These are phyloP conservation scores for Recurvirostra avosetta DNA, from an alignment of 2,113 vertebrate genomes.

Conservation along the genomic window DNA sequence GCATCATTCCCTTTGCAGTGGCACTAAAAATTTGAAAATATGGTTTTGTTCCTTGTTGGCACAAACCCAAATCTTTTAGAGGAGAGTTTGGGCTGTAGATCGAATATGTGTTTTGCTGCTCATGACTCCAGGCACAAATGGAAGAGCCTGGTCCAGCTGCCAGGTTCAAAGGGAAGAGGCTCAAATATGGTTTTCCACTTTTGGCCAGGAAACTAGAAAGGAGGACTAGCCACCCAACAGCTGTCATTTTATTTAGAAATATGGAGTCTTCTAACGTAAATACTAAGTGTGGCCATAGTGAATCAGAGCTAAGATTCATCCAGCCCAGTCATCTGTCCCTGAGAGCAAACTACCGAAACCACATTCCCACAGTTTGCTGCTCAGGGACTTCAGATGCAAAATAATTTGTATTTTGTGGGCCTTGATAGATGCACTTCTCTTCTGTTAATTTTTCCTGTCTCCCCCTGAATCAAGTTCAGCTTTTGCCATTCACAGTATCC, in stretches of 20 bases:
- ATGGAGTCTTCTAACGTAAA: background rate
- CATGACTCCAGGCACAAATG: constrained; percentile 3
- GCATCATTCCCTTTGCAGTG: background rate
- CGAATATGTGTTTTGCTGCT: background rate
- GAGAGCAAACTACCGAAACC: background rate
- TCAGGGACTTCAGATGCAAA: background rate
- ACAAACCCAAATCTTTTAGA: background rate
- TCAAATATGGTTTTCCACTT: background rate
- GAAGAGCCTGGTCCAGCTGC: constrained; percentile 15
- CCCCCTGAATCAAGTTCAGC: background rate
- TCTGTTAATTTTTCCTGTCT: background rate
- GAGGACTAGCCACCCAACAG: background rate
- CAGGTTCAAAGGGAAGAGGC: background rate
- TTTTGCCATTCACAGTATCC: background rate
- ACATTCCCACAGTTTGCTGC: background rate
- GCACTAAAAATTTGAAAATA: background rate
- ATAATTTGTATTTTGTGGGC: background rate
- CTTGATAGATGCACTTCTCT: background rate
- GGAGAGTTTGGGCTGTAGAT: background rate
- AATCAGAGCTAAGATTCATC: background rate
- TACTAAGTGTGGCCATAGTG: background rate
- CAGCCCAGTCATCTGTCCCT: background rate
- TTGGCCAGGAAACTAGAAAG: background rate
- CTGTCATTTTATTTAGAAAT: background rate
- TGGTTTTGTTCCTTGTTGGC: constrained; percentile 4